Conservation (phyloP, 1,140 invertebrate species). For the Macrocentrus cingulum region DNA sequence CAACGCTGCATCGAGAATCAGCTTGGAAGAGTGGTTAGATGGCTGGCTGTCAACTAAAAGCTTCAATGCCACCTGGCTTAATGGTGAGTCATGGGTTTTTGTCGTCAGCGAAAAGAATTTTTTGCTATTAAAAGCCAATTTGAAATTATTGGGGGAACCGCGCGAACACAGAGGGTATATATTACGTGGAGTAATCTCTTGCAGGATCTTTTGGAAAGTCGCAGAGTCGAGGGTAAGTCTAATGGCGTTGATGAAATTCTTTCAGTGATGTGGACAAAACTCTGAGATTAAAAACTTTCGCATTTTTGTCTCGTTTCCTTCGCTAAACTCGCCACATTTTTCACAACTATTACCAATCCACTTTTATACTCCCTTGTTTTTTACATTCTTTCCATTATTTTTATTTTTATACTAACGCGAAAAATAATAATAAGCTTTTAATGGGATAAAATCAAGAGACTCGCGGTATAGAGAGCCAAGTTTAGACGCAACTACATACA, state of each 20-base stretch:
- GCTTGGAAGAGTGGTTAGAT: conserved; percentile 52
- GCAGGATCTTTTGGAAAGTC: background rate
- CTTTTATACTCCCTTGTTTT: conserved; percentile 3
- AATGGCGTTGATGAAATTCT: conserved; percentile 27
- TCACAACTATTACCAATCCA: background rate
- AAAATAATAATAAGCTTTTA: no score
- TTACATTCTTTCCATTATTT: no score
- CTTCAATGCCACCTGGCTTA: conserved; percentile 58
- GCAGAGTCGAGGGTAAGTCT: conserved; percentile 1
- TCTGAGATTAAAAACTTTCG: conserved; percentile 23
- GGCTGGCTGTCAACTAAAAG: conserved; percentile 52
- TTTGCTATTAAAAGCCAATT: no score
- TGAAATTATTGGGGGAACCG: no score
- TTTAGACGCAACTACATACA: no score
- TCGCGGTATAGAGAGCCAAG: no score
- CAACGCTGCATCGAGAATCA: conserved; percentile 39
- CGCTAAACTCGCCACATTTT: background rate
- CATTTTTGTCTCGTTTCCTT: background rate
- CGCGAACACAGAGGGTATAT: no score
- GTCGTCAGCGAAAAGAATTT: no score
- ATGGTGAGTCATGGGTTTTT: conserved; percentile 45
- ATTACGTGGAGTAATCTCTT: no score
- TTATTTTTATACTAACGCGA: no score
- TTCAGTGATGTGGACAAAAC: conserved; percentile 21
- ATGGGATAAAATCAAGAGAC: no score